These are phyloP conservation scores for Drosophila lacteicornis DNA, from an alignment of 1,140 invertebrate genomes.

Conservation along the genomic window DNA sequence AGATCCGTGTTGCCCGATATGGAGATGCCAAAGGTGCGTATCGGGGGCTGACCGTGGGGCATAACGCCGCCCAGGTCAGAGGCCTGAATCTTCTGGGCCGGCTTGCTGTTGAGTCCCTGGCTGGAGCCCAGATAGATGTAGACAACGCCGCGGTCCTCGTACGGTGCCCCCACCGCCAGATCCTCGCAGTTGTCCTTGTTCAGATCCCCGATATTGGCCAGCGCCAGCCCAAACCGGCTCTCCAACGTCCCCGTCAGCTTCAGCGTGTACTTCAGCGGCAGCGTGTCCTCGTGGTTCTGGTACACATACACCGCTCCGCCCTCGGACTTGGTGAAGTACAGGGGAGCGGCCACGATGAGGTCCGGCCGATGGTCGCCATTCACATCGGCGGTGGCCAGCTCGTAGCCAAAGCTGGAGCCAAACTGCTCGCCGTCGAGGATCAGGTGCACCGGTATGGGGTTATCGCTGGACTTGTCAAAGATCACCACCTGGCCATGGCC, in stretches of 20 bases:
- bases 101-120: conserved; percentile 90
- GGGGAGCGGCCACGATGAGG: conserved; percentile 95
- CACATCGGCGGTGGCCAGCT: conserved; percentile 92
- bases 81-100: conserved; percentile 88
- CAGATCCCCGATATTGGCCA: conserved; percentile 94
- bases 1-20: conserved; percentile 95
- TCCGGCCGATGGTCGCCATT: conserved; percentile 95
- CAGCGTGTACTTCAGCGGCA: conserved; percentile 86
- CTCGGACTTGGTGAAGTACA: conserved; percentile 92
- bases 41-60: conserved; percentile 79
- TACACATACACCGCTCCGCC: conserved; percentile 97
- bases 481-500: conserved; percentile 94
- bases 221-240: conserved; percentile 94
- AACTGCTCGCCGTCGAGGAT: conserved; percentile 93
- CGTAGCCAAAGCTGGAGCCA: conserved; percentile 95
- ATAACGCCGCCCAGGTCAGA: conserved; percentile 76
- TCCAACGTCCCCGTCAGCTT: conserved; percentile 90
- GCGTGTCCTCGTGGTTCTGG: conserved; percentile 87
- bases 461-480: conserved; percentile 88
- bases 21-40: conserved; percentile 95
- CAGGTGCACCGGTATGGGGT: conserved; percentile 88
- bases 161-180: conserved; percentile 96
- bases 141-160: conserved; percentile 93
- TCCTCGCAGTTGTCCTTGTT: conserved; percentile 96
- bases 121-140: conserved; percentile 94